Evolutionary conservation across 1,140 invertebrate species (phyloP).

Genomic region (Drosophila bocki): DNA sequence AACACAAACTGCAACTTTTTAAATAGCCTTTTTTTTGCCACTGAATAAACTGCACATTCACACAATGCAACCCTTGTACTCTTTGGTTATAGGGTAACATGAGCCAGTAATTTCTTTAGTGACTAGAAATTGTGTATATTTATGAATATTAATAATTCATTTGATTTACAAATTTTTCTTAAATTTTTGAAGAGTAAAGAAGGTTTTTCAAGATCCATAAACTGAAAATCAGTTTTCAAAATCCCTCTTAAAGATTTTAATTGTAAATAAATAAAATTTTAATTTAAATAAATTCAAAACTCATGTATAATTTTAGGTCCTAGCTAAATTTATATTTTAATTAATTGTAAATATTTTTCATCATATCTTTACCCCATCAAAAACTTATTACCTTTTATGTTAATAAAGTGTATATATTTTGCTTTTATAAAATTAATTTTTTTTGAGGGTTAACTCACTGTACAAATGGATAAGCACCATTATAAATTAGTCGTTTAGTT

Average conservation of each 20-base stretch:
- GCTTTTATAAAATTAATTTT: not conserved
- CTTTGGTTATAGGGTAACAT: not conserved
- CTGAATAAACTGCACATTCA: not conserved
- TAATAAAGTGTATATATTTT: not conserved
- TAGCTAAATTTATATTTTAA: not conserved
- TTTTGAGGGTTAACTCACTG: not conserved
- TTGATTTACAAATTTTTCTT: not conserved
- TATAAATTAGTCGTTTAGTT: slow-evolving; percentile 14
- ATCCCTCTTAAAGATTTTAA: not conserved
- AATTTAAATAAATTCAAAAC: not conserved
- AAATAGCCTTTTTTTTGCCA: not conserved
- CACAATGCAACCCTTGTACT: slow-evolving; percentile 11
- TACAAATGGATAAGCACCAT: not conserved
- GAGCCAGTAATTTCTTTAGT: not conserved
- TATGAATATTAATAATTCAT: not conserved
- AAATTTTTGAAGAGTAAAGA: too few relatives aligned
- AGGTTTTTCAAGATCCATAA: not conserved
- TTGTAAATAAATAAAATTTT: not conserved
- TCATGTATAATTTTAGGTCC: not conserved
- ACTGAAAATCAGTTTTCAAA: not conserved
- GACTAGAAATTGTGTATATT: not conserved
- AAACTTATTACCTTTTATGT: not conserved
- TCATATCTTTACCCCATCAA: not conserved
- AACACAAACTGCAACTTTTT: slow-evolving; percentile 3
- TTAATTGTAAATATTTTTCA: not conserved